Evolutionary conservation across 2,113 vertebrate genomes (phyloP), one percentile per base, ranked within the genome.

Genomic region (Tetrao urogallus): DNA sequence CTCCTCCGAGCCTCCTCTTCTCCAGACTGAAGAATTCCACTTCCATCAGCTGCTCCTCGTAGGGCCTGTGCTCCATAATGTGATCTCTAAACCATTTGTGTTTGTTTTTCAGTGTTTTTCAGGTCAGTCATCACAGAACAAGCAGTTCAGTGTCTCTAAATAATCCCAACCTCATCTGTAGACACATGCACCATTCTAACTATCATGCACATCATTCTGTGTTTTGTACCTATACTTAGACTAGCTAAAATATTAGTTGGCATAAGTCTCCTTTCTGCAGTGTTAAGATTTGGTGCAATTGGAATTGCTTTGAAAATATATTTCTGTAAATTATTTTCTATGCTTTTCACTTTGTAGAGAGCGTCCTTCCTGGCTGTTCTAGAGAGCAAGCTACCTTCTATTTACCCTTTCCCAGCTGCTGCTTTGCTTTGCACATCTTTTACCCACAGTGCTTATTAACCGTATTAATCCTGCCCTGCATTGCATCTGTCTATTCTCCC

Each of bases 401-500:
- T 71, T 82, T 50, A 82, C 64, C 72, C 38, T 86, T 83, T 91
- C 57, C 69, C 67, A 75, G 63, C 76, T 72, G 65, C 94, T 86
- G 92, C 88, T 95, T 95, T 94, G 83, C 95, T 96, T 92, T 84
- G 77, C 74, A 40, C 95, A 91, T 57, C 43, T 86, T 85, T 94
- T 80, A 50, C 63, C 89, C 93, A 71, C 38, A 57, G 73, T 83
- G 93, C 90, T 54, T 95, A 82, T 86, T 97, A 87, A 92, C 90
- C 90, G 94, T 86, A 43, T 43, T 97, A 96, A 97, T 79, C 86
- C 94, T 92, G 52, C 89, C 93, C 92, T 97, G 92, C 96, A 73
- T 91, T 97, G 89, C 95, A 75, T 96, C 92, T 97, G 73, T 97
- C 95, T 98, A 1, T 97, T 75, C 95, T 96, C 92, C 91, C 92